Evolutionary conservation across 2,797 vertebrate species (phyloP).

Genomic region (Triplophysa yarkandensis): DNA sequence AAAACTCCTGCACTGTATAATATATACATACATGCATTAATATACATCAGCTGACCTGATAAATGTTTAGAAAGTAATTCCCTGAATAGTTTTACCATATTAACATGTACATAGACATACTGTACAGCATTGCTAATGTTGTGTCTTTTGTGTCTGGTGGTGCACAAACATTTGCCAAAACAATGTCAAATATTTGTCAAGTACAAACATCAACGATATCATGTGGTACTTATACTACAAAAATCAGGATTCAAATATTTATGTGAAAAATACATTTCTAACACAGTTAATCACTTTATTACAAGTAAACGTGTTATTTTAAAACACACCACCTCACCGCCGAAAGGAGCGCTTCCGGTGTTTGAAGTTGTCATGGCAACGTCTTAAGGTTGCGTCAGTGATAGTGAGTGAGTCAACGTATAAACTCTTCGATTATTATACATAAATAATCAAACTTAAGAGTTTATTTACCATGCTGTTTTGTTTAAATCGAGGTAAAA

Average conservation of each 20-base stretch:
- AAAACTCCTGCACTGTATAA: not conserved
- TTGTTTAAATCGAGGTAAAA: no score
- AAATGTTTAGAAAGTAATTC: not conserved
- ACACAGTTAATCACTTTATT: not conserved
- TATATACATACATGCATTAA: not conserved
- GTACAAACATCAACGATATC: no score
- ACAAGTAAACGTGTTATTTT: not conserved
- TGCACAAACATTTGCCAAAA: no score
- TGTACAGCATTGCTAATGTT: no score
- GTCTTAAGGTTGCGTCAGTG: not conserved
- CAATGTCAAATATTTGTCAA: no score
- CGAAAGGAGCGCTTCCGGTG: not conserved
- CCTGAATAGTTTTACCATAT: not conserved
- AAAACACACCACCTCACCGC: not conserved
- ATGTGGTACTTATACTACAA: no score
- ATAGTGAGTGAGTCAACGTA: no score
- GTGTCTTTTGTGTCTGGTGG: no score
- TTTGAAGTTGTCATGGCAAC: constrained; percentile 24
- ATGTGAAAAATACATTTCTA: not conserved
- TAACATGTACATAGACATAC: not conserved
- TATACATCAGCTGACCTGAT: not conserved
- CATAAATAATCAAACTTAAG: no score
- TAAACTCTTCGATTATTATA: no score
- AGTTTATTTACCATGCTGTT: no score
- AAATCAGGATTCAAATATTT: not conserved